Percentiles rank a stretch among this genome's conserved stretches.
Evolutionary conservation across 2,888 invertebrate genomes (phyloP).

Genomic region (Amphipyra tragopoginis): DNA sequence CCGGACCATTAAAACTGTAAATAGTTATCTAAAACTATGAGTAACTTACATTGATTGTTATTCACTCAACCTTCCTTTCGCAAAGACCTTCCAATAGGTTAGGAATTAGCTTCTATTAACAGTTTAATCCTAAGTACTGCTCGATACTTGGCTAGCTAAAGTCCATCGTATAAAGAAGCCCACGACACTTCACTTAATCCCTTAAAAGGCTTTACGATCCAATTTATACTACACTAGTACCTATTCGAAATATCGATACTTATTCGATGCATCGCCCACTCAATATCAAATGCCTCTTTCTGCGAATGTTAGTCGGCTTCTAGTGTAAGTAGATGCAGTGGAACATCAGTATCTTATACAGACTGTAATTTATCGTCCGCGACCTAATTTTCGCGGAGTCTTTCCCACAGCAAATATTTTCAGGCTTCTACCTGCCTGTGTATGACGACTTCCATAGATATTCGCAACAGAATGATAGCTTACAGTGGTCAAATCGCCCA

Average conservation of each 20-base stretch:
- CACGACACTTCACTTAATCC: slow-evolving; percentile 42
- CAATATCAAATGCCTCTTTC: slow-evolving; percentile 10
- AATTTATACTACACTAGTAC: slow-evolving; percentile 41
- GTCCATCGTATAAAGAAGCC: slow-evolving; percentile 47
- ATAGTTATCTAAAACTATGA: background rate
- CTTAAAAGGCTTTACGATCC: slow-evolving; percentile 49
- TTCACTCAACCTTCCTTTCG: slow-evolving; percentile 10
- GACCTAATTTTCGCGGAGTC: too few relatives aligned
- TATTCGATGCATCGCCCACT: slow-evolving; percentile 40
- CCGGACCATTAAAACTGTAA: background rate
- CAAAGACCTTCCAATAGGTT: slow-evolving; percentile 3
- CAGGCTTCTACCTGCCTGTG: slow-evolving; percentile 10
- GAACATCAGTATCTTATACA: background rate
- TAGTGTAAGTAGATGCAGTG: slow-evolving; percentile 5
- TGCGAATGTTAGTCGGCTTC: slow-evolving; percentile 27
- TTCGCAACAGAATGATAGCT: slow-evolving; percentile 7
- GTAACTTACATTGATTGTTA: background rate
- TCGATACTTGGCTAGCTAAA: slow-evolving; percentile 20
- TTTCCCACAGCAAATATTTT: background rate
- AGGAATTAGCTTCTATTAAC: slow-evolving; percentile 18
- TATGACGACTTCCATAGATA: slow-evolving; percentile 2
- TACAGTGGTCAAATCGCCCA: slow-evolving; percentile 9
- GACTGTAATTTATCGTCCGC: too few relatives aligned
- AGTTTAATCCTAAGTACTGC: slow-evolving; percentile 27
- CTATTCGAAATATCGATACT: slow-evolving; percentile 37